These are phyloP conservation scores for Lasioglossum calceatum DNA, from an alignment of 2,888 invertebrate genomes.

Conservation along the genomic window DNA sequence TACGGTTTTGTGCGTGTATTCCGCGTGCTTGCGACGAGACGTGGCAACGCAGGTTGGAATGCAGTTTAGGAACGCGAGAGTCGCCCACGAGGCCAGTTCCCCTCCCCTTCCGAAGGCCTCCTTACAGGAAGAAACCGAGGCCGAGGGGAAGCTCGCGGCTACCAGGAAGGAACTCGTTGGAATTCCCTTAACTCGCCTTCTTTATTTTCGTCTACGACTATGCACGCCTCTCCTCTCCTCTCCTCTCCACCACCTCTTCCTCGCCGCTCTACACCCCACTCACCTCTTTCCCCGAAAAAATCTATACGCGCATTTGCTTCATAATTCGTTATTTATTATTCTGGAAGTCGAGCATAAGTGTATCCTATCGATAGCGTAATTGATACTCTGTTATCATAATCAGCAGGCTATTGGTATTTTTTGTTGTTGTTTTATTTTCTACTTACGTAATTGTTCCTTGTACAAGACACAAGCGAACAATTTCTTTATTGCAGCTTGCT, in stretches of 20 bases:
- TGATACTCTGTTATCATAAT: neutral
- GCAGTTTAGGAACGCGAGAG: slow-evolving; percentile 76
- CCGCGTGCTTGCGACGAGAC: slow-evolving; percentile 69
- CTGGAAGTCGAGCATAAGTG: neutral
- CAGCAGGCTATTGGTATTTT: no score
- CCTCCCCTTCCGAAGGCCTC: slow-evolving; percentile 55
- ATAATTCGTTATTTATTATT: neutral
- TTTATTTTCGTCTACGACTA: slow-evolving; percentile 45
- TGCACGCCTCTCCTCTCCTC: neutral
- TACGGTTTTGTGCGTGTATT: slow-evolving; percentile 42
- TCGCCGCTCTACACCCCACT: neutral
- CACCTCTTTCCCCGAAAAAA: neutral
- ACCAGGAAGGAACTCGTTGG: slow-evolving; percentile 70
- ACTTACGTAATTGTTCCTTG: no score
- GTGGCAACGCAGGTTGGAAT: slow-evolving; percentile 79
- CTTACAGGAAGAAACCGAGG: slow-evolving; percentile 68
- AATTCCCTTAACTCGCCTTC: slow-evolving; percentile 61
- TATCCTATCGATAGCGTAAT: neutral
- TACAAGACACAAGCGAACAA: no score
- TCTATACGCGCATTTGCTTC: neutral
- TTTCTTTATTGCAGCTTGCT: neutral
- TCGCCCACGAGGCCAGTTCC: slow-evolving; percentile 69
- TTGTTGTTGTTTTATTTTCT: no score
- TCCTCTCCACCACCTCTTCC: neutral
- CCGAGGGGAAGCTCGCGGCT: slow-evolving; percentile 61